Evolutionary conservation across 2,113 vertebrate genomes (phyloP).

Genomic region (Grammomys surdaster): DNA sequence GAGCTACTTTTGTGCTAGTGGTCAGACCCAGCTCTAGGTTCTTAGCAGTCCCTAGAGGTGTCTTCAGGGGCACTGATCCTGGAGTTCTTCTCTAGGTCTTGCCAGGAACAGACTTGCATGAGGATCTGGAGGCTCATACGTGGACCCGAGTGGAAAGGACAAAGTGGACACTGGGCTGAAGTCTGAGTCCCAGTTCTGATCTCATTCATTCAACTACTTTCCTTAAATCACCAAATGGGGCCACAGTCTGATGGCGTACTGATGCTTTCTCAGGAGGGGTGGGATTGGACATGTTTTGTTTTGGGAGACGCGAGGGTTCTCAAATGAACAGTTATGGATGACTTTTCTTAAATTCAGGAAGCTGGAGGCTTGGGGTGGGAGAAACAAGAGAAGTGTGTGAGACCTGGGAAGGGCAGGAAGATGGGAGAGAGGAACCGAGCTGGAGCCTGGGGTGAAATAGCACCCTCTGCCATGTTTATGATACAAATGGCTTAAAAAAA

Average conservation of each 20-base stretch:
- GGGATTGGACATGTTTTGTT: background rate
- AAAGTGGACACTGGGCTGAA: background rate
- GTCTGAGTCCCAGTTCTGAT: background rate
- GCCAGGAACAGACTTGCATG: background rate
- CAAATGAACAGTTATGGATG: constrained; percentile 35
- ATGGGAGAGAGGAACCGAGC: background rate
- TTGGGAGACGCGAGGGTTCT: constrained; percentile 10
- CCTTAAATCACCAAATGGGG: background rate
- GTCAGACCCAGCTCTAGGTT: background rate
- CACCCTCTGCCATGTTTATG: background rate
- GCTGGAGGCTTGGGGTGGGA: background rate
- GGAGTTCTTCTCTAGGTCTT: background rate
- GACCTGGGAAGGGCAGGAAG: background rate
- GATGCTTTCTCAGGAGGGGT: background rate
- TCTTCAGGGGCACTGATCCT: background rate
- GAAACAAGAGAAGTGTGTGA: constrained; percentile 1
- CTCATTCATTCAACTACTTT: constrained; percentile 26
- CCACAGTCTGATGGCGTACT: background rate
- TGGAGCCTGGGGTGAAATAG: background rate
- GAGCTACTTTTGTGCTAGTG: background rate
- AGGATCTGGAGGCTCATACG: background rate
- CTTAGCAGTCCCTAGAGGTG: background rate
- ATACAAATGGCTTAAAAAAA: background rate
- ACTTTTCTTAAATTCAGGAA: constrained; percentile 74
- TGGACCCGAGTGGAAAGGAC: background rate